Evolutionary conservation across 2,797 vertebrate species (phyloP), one percentile per base, ranked within the genome.

Genomic region (Uromys caudimaculatus): DNA sequence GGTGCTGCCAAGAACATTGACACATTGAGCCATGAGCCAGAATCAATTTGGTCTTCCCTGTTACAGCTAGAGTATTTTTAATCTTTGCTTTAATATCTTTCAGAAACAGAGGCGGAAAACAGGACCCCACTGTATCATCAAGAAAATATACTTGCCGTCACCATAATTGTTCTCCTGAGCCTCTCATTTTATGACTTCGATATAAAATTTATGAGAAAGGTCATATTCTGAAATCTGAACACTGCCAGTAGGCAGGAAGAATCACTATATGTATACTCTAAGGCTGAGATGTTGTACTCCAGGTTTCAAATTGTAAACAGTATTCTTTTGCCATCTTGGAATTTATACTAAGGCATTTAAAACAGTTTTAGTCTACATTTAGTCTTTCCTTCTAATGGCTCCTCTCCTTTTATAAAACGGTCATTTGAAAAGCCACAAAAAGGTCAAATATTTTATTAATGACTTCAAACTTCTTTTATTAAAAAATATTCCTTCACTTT

Each of bases 1-100:
- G 97, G 95, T 97, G 97, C 95, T 95, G 85, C 73, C 71, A 60
- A 97, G 44, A 81, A 93, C 81, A 92, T 0, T n/a, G 87, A 93
- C 96, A 98, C 67, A 87, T 38, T 14, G 76, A 79, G 85, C 88
- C 94, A 85, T 41, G 88, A 94, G 96, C 79, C 91, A 76, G 87
- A 97, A 98, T 96, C 96, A 96, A 38, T 98, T 98, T 95, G 92
- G 35, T 81, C 93, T 96, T 69, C 92, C 91, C 91, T 52, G 2
- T 84, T 97, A 92, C 27, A 89, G 91, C 95, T 87, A 90, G 64
- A 97, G 38, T 41, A 94, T 97, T 97, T 97, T 98, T 97, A 98
- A 97, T 97, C 96, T 89, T 91, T 95, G 56, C 96, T 98, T 97
- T 97, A 97, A 97, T 97, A 98, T 86, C 89, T 92, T 97, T 88